These are phyloP conservation scores for Chlorodrepanis virens DNA, from an alignment of 2,113 vertebrate species.

Conservation along the genomic window DNA sequence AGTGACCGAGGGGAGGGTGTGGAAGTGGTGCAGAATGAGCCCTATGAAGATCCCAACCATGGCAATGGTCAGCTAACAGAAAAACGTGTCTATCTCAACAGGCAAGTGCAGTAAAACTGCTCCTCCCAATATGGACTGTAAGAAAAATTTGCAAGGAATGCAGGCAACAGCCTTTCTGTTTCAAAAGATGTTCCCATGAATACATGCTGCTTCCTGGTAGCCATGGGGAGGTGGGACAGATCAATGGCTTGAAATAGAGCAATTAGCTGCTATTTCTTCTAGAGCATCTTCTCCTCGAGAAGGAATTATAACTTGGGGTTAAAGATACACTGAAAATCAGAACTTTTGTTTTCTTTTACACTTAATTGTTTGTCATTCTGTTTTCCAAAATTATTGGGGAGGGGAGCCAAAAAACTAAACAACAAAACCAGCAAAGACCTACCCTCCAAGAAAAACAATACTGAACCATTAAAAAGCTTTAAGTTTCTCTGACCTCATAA, in stretches of 20 bases:
- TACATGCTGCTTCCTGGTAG: background rate
- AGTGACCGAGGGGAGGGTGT: slow-evolving; percentile 95
- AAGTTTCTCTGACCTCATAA: background rate
- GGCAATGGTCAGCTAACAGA: slow-evolving; percentile 95
- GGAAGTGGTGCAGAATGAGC: slow-evolving; percentile 94
- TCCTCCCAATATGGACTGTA: background rate
- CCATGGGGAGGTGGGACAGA: background rate
- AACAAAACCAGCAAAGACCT: background rate
- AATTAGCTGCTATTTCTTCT: background rate
- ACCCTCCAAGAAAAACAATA: background rate
- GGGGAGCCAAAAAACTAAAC: background rate
- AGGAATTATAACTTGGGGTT: background rate
- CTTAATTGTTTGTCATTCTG: background rate
- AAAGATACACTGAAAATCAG: background rate
- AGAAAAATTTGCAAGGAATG: background rate
- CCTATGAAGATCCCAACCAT: slow-evolving; percentile 87
- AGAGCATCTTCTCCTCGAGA: background rate
- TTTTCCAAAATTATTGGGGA: background rate
- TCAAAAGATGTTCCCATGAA: background rate
- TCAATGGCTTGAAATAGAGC: background rate
- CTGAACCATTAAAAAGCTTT: background rate
- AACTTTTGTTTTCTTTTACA: background rate
- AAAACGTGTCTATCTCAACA: slow-evolving; percentile 97
- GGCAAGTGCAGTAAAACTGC: slow-evolving; percentile 67
- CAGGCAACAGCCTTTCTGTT: background rate